Evolutionary conservation across 2,113 vertebrate genomes (phyloP), one percentile per base, ranked within the genome.

Genomic region (Laterallus jamaicensis): DNA sequence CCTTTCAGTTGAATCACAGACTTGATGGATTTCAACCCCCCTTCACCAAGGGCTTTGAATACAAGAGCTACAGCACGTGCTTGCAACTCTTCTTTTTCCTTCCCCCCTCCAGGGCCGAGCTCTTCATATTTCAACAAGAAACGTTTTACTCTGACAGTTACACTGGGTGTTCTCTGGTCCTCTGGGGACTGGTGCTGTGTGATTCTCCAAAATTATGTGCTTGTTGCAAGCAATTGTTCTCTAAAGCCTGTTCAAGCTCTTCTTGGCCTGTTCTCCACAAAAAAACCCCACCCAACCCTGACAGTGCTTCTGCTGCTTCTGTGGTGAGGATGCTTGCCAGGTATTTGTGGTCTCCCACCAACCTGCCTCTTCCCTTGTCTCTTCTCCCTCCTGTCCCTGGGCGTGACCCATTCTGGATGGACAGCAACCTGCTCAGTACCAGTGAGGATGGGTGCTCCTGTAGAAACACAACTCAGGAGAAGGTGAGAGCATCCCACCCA

Each of bases 341-440:
- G 37, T 81, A 77, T 63, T 63, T 18, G 22, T 31, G 77, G 40
- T 50, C 44, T 70, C 74, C 49, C 18, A 26, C 21, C 62, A n/a
- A 31, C 28, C 35, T 69, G 29, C 25, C 15, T 40, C 21, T 47
- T 12, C 29, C 9, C 37, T 39, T 58, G 28, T 76, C 50, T 68
- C 28, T 56, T 68, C 14, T 80, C 9, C 28, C 60, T 47, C 39
- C 69, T 44, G 42, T 62, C 44, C 68, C 15, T 20, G 59, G 17
- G 32, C 50, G 39, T 40, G 58, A 59, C 3, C 37, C 29, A 7
- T 35, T 28, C 29, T 24, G 56, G 25, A 6, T 15, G 16, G 28
- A 12, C 55, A 42, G 32, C 0, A 0, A 0, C 25, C 47, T 31
- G 62, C 40, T 32, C 37, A 37, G 67, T 56, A 21, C 25, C 60